Base-by-base conservation (phyloP, 2,888 invertebrate species). In the Bursaphelenchus okinawaensis region DNA sequence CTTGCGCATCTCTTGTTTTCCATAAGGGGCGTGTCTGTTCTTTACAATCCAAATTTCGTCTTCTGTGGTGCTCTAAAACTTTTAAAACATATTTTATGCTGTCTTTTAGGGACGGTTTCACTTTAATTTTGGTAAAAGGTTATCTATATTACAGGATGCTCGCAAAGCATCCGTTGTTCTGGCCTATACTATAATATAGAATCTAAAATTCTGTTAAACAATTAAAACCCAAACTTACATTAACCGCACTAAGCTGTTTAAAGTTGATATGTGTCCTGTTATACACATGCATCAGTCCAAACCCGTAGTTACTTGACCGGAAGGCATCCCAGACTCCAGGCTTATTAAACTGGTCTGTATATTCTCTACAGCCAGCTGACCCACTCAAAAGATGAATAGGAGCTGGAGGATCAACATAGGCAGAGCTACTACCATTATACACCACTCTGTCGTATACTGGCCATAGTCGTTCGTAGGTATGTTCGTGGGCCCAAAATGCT, bases 401-500 rank as follows among this genome's bases (percentile, higher is more conserved):
- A 0, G 93, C 95, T 69, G 88, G 87, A 72, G 87, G 89, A 83
- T 91, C 89, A 23, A 84, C 86, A 81, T 90, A 90, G 0, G 90
- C 90, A 20, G 86, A 83, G 6, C 40, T 40, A 12, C 63, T 73
- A 26, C 68, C 57, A 40, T 89, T 89, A 77, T 86, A 86, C 4
- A 88, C 86, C 70, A 83, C 86, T 76, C 89, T 88, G 84, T 96
- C 88, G 85, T 91, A 96, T 67, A 95, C 88, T 1, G 96, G 96
- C 90, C 91, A 96, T 65, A 93, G 86, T 62, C 98, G 87, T 85
- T 96, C 96, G 84, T 96, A 98, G 16, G 62, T 65, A 85, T 98
- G 96, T 84, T 98, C 95, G 83, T 98, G 96, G 0, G 95, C 96
- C 92, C 93, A 95, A 56, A 98, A 86, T 82, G 89, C 89, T 62